These are phyloP conservation scores for Chaunax sp. DNA, from an alignment of 2,797 vertebrate species.

Conservation along the genomic window DNA sequence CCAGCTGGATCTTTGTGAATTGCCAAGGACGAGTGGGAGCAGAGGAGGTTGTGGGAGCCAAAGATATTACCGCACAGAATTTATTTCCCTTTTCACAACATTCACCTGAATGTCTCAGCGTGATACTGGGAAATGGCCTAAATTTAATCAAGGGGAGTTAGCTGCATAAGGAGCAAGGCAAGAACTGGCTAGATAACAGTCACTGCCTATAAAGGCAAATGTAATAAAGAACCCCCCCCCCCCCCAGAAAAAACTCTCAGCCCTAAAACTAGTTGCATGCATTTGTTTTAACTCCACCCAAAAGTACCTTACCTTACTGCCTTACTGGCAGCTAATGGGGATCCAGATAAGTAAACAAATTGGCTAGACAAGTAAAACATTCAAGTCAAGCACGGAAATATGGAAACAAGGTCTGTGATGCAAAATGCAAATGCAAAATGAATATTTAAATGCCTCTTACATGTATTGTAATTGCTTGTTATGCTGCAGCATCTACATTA, in stretches of 20 bases:
- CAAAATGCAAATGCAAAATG: not conserved
- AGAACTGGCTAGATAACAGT: conserved; percentile 25
- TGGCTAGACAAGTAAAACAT: not conserved
- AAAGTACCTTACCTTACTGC: too few relatives aligned
- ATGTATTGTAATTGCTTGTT: not conserved
- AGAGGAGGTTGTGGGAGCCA: conserved; percentile 39
- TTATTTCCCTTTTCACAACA: conserved; percentile 45
- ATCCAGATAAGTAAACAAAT: too few relatives aligned
- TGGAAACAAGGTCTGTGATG: not conserved
- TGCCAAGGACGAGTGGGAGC: conserved; percentile 36
- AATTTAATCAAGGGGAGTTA: conserved; percentile 36
- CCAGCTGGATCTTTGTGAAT: conserved; percentile 32
- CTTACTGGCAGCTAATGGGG: too few relatives aligned
- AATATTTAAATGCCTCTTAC: not conserved
- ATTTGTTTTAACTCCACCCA: too few relatives aligned
- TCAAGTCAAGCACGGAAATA: not conserved
- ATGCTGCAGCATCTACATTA: not conserved
- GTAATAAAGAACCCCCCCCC: conserved; percentile 6
- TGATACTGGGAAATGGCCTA: conserved; percentile 48
- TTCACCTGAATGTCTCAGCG: conserved; percentile 61
- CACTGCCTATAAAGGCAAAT: conserved; percentile 3
- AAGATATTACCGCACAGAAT: conserved; percentile 57
- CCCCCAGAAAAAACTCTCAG: not conserved
- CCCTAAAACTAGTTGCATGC: too few relatives aligned
- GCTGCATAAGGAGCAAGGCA: conserved; percentile 11